A percentile compares a stretch with the other conserved stretches of the same genome.
phyloP scores from a whole-genome alignment of 2,113 vertebrate species.

The Melierax canorus region DNA sequence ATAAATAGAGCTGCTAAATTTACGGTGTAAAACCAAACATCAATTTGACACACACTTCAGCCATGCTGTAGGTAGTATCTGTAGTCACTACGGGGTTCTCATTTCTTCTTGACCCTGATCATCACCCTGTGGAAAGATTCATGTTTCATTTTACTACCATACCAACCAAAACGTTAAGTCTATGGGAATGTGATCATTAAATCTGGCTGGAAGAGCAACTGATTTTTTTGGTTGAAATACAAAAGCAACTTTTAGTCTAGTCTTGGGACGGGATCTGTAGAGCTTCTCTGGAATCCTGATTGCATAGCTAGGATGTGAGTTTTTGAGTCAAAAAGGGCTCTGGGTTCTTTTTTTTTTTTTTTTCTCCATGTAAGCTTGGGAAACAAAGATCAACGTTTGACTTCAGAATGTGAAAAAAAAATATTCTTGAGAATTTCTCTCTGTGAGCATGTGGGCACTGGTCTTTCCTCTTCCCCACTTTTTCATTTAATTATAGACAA shows the following conservation, averaged over 20 bases:
- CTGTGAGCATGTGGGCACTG: background rate
- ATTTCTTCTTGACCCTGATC: background rate
- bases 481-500: background rate
- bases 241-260: background rate
- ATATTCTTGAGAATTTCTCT: background rate
- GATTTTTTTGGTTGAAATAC: background rate
- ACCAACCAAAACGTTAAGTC: background rate
- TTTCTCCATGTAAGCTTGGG: background rate
- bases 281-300: background rate
- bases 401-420: background rate
- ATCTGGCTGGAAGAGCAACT: background rate
- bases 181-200: background rate
- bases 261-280: background rate
- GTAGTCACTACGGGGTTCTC: background rate
- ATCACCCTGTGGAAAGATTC: background rate
- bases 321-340: background rate
- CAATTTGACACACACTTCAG: background rate
- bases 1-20: constrained; percentile 1
- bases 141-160: background rate
- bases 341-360: too few species aligned
- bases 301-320: background rate
- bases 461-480: background rate
- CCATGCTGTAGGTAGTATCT: background rate
- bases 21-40: background rate
- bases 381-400: background rate